Conservation (phyloP, 1,140 invertebrate species). For the Philotrypesis tridentata region DNA sequence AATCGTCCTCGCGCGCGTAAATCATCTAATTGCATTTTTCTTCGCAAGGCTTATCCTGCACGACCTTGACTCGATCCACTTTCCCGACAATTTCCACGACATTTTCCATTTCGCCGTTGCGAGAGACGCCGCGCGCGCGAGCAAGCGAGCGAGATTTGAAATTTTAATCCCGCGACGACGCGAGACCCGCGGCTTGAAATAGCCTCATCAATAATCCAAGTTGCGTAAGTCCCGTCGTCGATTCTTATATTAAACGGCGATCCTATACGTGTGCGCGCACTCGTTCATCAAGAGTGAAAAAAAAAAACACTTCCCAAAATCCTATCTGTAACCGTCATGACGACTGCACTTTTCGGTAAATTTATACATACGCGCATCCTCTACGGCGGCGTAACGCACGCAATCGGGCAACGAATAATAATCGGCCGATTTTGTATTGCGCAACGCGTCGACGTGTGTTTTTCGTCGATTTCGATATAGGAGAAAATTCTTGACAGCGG, state of each 20-base stretch:
- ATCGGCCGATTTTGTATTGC: no score
- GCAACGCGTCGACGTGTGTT: neutral
- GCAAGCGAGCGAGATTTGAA: neutral
- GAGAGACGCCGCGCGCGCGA: no score
- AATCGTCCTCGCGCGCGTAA: no score
- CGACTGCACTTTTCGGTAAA: neutral
- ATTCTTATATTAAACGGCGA: no score
- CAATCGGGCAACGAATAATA: no score
- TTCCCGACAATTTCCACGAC: neutral
- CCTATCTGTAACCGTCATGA: neutral
- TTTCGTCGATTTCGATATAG: neutral
- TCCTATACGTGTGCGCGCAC: no score
- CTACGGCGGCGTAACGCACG: no score
- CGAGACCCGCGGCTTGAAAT: neutral
- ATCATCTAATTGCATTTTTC: no score
- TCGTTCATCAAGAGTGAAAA: neutral
- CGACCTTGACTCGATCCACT: no score
- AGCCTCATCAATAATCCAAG: neutral
- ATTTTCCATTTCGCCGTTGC: neutral
- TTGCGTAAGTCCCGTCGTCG: neutral
- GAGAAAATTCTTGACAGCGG: neutral
- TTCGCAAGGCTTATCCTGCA: no score
- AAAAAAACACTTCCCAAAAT: neutral
- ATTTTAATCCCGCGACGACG: neutral
- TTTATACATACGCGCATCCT: neutral